Percentiles rank a stretch among this genome's conserved stretches.
Evolutionary conservation across 2,113 vertebrate genomes (phyloP).

Genomic region (Myiozetetes cayanensis): DNA sequence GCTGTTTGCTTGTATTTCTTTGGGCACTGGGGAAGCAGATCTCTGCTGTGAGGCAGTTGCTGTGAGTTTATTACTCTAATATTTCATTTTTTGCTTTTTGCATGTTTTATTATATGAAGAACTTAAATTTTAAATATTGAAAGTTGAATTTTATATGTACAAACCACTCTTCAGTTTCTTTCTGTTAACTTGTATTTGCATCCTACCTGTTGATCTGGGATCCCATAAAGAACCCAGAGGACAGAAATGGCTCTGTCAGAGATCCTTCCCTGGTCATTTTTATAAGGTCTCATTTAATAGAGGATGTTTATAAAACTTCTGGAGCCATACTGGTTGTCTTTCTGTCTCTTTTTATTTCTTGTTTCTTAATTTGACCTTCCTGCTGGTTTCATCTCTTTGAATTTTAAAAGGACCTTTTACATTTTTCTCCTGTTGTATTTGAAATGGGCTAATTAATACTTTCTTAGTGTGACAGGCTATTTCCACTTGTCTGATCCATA

Average conservation of each 20-base stretch:
- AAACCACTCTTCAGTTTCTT: not conserved
- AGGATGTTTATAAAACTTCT: not conserved
- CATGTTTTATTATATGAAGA: not conserved
- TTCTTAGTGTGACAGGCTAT: not conserved
- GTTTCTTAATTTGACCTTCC: not conserved
- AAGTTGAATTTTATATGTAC: not conserved
- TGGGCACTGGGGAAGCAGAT: not conserved
- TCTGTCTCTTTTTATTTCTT: not conserved
- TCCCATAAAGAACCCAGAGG: not conserved
- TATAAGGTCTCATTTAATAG: not conserved
- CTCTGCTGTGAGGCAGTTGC: not conserved
- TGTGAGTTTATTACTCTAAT: not conserved
- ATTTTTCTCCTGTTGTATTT: not conserved
- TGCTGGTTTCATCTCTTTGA: not conserved
- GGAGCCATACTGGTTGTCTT: not conserved
- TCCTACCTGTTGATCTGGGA: not conserved
- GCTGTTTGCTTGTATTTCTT: not conserved
- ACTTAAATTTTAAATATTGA: not conserved
- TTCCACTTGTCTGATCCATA: not conserved
- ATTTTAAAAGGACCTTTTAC: not conserved
- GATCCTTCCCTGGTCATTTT: not conserved
- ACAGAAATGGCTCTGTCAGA: not conserved
- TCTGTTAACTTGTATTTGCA: not conserved
- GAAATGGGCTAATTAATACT: not conserved
- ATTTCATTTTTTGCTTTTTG: not conserved